Evolutionary conservation across 2,113 vertebrate genomes (phyloP), one percentile per base, ranked within the genome.

Genomic region (Mastomys coucha): DNA sequence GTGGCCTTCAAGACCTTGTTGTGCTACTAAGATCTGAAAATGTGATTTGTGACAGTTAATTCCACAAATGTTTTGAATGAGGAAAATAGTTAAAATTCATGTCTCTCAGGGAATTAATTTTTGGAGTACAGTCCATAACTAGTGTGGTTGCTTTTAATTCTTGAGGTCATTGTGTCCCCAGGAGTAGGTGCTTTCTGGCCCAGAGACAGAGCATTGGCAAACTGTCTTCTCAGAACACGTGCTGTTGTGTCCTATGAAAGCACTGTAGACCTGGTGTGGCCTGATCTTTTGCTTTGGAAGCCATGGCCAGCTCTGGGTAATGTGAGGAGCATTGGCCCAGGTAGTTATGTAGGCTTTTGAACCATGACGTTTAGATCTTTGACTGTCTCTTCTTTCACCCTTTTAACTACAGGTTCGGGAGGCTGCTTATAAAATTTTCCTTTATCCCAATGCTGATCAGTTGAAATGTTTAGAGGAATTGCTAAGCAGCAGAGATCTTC

Each of bases 401-500:
- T 53, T 96, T 91, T 91, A 82, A 31, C 90, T 24, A 82, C 87
- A 99, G 99, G 99, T 99, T 14, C 98, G 99, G 95, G 99, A 99
- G 98, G 99, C 99, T 36, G 99, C 99, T 88, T 99, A 99, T 97
- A 99, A 99, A 98, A 98, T 99, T 97, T 99, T 99, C 92, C 99
- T 99, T 17, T 99, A 99, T 96, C 99, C 99, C 8, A 99, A 99
- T 16, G 24, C 97, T 67, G 98, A 98, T 14, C 98, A 99, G 65
- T 24, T 99, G 98, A 97, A 93, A 3, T 99, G 99, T 60, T 98
- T 99, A 94, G 99, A 99, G 45, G 99, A 99, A 31, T 9, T 99
- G 92, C 99, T 99, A 93, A 97, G 93, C 5, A 99, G 98, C 96
- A 98, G 99, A 97, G 98, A 99, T 96, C 98, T 98, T 39, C 98